Evolutionary conservation across 2,113 vertebrate genomes (phyloP), one percentile per base, ranked within the genome.

Genomic region (Pangasianodon hypophthalmus): DNA sequence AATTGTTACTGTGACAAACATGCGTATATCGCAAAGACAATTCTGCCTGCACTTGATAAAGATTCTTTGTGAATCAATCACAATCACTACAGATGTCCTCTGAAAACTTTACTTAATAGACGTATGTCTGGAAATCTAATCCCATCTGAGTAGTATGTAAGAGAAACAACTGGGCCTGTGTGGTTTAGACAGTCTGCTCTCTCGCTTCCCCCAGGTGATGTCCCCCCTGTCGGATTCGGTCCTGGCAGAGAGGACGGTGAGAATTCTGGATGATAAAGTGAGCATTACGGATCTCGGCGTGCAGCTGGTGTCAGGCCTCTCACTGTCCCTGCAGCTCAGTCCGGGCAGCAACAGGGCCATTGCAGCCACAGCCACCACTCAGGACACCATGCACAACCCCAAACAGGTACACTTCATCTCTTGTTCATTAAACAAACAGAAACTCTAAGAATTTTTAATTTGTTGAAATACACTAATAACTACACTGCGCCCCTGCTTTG

Each of bases 201-300:
- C 58, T 81, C 13, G 79, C 71, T 71, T 37, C 71, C 89, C 91
- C 18, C 95, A 99, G 98, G 98, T 99, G 92, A 89, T 98, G 93
- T 99, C 98, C 87, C 98, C 98, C 7, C 93, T 99, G 73, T 98
- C 98, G 0, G 97, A 98, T 88, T 95, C 96, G 44, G 97, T 99
- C 94, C 94, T 99, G 95, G 98, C 96, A 19, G 98, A 99, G 95
- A 97, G 97, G 95, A 97, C 95, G 0, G 96, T 99, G 90, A 97
- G 95, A 1, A 98, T 99, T 90, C 86, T 97, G 71, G 98, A 99
- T 87, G 98, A 99, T 93, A 99, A 97, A 94, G 98, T 99, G 92
- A 97, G 96, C 6, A 96, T 99, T 94, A 98, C 97, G 5, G 97
- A 98, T 92, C 94, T 99, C 0, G 97, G 97, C 6, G 93, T 99